Conservation (phyloP, 2,888 invertebrate species). For the Seira ritae region DNA sequence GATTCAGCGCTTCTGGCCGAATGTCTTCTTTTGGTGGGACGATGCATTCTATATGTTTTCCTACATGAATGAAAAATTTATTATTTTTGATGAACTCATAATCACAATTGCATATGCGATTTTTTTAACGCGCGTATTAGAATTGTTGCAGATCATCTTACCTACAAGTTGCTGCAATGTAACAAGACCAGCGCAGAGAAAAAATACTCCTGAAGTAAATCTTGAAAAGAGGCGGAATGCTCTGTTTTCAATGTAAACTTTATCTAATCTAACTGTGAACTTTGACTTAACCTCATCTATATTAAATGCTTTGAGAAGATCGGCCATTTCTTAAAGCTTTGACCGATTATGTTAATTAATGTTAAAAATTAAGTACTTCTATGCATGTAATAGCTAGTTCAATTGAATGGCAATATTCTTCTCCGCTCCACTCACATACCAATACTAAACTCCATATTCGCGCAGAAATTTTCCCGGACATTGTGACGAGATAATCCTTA, state of each 20-base stretch:
- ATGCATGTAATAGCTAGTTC: too few relatives aligned
- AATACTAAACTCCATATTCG: too few relatives aligned
- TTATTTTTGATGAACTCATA: background rate
- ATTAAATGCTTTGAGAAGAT: conserved; percentile 39
- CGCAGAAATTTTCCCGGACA: too few relatives aligned
- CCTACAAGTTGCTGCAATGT: conserved; percentile 74
- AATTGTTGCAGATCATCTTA: conserved; percentile 51
- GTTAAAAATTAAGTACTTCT: too few relatives aligned
- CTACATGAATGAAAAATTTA: conserved; percentile 54
- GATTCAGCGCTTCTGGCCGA: conserved; percentile 67
- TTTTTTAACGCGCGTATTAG: background rate
- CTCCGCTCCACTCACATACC: too few relatives aligned
- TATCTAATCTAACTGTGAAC: conserved; percentile 66
- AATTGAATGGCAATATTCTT: too few relatives aligned
- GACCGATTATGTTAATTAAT: too few relatives aligned
- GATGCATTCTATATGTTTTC: conserved; percentile 72
- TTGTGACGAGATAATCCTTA: too few relatives aligned
- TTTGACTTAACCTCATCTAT: conserved; percentile 43
- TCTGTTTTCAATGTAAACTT: conserved; percentile 74
- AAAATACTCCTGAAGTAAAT: conserved; percentile 73
- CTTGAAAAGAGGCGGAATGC: conserved; percentile 74
- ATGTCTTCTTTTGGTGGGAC: conserved; percentile 71
- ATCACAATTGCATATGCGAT: background rate
- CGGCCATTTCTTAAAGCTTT: conserved; percentile 26
- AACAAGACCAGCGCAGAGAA: conserved; percentile 74